Evolutionary conservation across 2,113 vertebrate species (phyloP).

Genomic region (Thinocorus orbignyianus): DNA sequence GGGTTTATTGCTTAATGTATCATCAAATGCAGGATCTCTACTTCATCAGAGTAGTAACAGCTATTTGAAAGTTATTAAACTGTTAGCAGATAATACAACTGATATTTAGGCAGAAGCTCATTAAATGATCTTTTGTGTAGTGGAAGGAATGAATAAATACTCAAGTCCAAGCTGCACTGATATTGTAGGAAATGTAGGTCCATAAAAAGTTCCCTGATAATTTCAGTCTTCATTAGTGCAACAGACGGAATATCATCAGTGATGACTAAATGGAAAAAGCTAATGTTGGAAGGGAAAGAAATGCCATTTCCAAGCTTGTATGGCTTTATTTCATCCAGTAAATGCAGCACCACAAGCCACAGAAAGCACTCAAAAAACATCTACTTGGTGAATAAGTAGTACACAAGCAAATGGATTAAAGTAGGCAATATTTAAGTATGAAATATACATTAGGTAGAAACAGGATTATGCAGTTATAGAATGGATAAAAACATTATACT

Average conservation of each 20-base stretch:
- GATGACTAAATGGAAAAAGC: not conserved
- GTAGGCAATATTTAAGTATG: not conserved
- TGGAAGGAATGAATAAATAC: not conserved
- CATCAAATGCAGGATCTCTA: not conserved
- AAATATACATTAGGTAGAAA: not conserved
- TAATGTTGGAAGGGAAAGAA: not conserved
- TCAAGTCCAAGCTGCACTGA: not conserved
- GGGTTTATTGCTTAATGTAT: not conserved
- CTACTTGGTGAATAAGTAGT: not conserved
- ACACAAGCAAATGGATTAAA: not conserved
- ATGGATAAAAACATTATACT: not conserved
- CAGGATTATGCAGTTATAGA: not conserved
- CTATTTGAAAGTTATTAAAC: not conserved
- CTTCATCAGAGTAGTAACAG: not conserved
- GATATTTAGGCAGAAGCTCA: not conserved
- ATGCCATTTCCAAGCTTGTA: not conserved
- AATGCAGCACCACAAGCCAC: not conserved
- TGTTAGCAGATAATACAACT: not conserved
- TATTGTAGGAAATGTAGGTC: not conserved
- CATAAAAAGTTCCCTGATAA: not conserved
- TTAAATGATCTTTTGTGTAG: not conserved
- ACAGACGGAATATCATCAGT: not conserved
- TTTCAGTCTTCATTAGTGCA: not conserved
- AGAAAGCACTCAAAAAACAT: not conserved
- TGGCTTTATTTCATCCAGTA: not conserved